Conservation (phyloP, 2,888 invertebrate species). For the Torymus texanus region DNA sequence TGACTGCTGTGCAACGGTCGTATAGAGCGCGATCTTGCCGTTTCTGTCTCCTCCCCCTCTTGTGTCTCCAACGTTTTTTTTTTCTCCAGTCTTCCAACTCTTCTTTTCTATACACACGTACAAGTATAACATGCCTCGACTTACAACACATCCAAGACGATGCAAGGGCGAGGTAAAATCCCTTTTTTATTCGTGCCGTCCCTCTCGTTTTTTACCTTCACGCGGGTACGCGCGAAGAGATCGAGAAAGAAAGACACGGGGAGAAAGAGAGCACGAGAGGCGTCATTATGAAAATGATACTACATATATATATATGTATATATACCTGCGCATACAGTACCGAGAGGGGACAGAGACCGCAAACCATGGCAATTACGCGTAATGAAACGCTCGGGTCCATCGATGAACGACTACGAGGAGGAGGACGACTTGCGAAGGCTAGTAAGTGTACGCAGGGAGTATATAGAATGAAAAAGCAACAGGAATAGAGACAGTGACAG, state of each 20-base stretch:
- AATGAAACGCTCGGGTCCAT: constrained; percentile 73
- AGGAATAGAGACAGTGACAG: constrained; percentile 38
- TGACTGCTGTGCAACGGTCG: constrained; percentile 33
- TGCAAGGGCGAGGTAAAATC: constrained; percentile 4
- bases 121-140: constrained; percentile 33
- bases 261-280: constrained; percentile 56
- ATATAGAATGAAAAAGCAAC: constrained; percentile 29
- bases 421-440: constrained; percentile 21
- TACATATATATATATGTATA: constrained; percentile 67
- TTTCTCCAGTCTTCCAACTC: constrained; percentile 2
- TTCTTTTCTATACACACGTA: not conserved
- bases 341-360: constrained; percentile 69
- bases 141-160: constrained; percentile 10
- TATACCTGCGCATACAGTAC: constrained; percentile 42
- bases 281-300: constrained; percentile 75
- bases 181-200: constrained; percentile 14
- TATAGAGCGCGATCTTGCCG: constrained; percentile 13
- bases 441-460: constrained; percentile 3
- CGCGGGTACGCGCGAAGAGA: constrained; percentile 26
- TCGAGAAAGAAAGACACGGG: constrained; percentile 7
- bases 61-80: constrained; percentile 1
- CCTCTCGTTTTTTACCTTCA: constrained; percentile 57
- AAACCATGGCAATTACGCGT: constrained; percentile 74
- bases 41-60: constrained; percentile 7
- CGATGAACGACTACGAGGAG: constrained; percentile 50